phyloP scores from a whole-genome alignment of 64 coral and sea anemone species.

The Montipora efflorescens region DNA sequence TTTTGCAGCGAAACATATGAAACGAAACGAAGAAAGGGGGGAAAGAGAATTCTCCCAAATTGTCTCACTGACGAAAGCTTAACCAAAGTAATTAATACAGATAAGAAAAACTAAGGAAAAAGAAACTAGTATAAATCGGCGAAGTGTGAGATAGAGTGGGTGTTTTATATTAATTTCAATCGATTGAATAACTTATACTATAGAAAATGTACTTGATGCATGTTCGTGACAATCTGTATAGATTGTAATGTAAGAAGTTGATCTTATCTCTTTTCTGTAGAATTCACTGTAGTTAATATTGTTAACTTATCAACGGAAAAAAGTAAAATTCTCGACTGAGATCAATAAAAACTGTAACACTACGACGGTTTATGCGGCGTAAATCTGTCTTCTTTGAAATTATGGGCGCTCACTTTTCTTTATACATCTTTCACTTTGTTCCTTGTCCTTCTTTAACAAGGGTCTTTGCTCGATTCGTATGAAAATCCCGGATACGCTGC shows the following conservation, averaged over 20 bases:
- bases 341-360: slow-evolving; percentile 7
- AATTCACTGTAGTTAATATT: slow-evolving; percentile 1
- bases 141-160: background rate
- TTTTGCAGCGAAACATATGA: too few relatives aligned
- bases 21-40: background rate
- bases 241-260: background rate
- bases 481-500: too few relatives aligned
- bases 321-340: background rate
- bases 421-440: too few relatives aligned
- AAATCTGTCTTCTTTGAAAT: too few relatives aligned
- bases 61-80: too few relatives aligned
- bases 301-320: background rate
- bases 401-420: too few relatives aligned
- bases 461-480: too few relatives aligned
- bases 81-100: background rate
- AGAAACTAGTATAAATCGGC: background rate
- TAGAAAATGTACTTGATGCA: background rate
- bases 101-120: background rate
- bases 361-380: background rate
- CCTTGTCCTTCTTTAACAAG: too few relatives aligned
- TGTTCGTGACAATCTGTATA: background rate
- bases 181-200: slow-evolving; percentile 2
- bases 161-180: slow-evolving; percentile 7
- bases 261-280: background rate
- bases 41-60: too few relatives aligned